Conservation (phyloP, 2,888 invertebrate species). For the Nebria brevicollis region DNA sequence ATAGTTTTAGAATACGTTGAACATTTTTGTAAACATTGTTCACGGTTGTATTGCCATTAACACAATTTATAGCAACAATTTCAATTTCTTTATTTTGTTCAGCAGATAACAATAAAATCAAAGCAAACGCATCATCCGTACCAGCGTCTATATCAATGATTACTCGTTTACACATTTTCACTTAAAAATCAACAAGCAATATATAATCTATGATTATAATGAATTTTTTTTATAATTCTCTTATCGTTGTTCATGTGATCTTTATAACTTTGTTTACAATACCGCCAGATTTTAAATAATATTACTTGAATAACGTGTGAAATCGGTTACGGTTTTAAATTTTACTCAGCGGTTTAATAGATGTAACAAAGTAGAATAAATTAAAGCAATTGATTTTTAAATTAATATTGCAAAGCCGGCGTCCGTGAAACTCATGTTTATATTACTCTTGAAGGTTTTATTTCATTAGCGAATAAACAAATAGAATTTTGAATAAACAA, state of each 20-base stretch:
- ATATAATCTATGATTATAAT: too few relatives aligned
- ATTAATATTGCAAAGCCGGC: neutral
- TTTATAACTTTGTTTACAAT: neutral
- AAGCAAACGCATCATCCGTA: slow-evolving; percentile 72
- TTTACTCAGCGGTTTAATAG: neutral
- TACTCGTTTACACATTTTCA: slow-evolving; percentile 52
- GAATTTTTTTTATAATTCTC: neutral
- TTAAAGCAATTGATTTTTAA: neutral
- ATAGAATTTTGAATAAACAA: too few relatives aligned
- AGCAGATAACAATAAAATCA: slow-evolving; percentile 68
- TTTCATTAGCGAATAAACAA: too few relatives aligned
- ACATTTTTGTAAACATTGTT: slow-evolving; percentile 77
- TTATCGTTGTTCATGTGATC: neutral
- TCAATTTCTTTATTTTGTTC: slow-evolving; percentile 63
- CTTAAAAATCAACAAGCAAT: neutral
- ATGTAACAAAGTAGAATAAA: neutral
- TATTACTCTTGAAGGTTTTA: neutral
- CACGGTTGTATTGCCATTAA: slow-evolving; percentile 77
- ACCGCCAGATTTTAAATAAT: slow-evolving; percentile 4
- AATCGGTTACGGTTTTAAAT: neutral
- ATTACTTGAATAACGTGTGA: neutral
- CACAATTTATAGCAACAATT: slow-evolving; percentile 78
- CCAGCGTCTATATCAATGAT: slow-evolving; percentile 74
- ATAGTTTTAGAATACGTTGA: slow-evolving; percentile 71
- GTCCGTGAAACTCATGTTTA: neutral